phyloP scores from a whole-genome alignment of 2,113 vertebrate species.

The Xiphophorus hellerii region DNA sequence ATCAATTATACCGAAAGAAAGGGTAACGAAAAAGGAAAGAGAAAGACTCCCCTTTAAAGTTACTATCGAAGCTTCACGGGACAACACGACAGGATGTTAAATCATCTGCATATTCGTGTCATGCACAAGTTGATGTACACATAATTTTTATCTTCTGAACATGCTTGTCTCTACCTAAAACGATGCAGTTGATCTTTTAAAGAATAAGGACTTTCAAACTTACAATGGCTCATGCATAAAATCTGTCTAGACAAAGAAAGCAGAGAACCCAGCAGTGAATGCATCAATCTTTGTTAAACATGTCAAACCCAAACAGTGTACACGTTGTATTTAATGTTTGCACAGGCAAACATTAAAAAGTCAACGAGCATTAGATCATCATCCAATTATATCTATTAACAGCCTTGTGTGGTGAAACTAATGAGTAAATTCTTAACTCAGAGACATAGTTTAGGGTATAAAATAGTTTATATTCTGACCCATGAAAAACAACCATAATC shows the following conservation, averaged over 20 bases:
- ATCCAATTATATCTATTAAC: too few relatives aligned
- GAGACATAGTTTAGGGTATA: too few relatives aligned
- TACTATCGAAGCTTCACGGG: constrained; percentile 27
- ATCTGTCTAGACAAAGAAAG: not conserved
- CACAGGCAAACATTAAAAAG: too few relatives aligned
- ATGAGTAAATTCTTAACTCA: too few relatives aligned
- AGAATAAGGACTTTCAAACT: not conserved
- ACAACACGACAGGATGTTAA: not conserved
- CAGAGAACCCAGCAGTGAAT: not conserved
- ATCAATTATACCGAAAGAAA: constrained; percentile 1
- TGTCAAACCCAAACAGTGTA: not conserved
- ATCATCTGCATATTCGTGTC: not conserved
- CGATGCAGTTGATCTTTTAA: not conserved
- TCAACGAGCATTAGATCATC: too few relatives aligned
- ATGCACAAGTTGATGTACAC: not conserved
- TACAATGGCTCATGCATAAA: not conserved
- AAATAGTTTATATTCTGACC: too few relatives aligned
- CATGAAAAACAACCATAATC: too few relatives aligned
- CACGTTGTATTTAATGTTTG: too few relatives aligned
- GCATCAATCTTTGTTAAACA: not conserved
- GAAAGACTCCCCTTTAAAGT: not conserved
- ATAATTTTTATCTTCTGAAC: not conserved
- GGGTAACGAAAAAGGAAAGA: not conserved
- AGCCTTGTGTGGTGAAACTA: too few relatives aligned
- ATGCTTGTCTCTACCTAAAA: not conserved